Conservation (phyloP, 2,113 vertebrate species). For the Corydoras sp. region DNA sequence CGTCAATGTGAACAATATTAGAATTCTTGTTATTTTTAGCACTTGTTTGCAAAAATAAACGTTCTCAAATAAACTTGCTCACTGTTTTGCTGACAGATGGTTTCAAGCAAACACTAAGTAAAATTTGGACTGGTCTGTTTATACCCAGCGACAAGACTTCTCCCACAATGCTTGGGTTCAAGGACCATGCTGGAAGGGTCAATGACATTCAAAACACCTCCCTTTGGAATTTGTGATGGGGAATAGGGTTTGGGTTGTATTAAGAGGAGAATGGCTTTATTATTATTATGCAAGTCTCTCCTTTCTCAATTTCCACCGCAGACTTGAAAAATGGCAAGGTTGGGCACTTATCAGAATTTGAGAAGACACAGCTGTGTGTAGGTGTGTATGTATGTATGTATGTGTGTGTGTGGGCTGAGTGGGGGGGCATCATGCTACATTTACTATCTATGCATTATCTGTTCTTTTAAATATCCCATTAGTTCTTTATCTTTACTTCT, state of each 20-base stretch:
- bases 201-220: slow-evolving; percentile 33
- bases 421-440: too few species aligned
- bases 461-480: too few species aligned
- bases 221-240: slow-evolving; percentile 32
- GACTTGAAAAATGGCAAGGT: slow-evolving; percentile 1
- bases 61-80: too few species aligned
- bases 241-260: slow-evolving; percentile 3
- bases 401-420: slow-evolving; percentile 2
- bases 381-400: not conserved
- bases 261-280: not conserved
- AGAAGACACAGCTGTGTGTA: slow-evolving; percentile 22
- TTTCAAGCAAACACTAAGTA: slow-evolving; percentile 19
- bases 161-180: slow-evolving; percentile 22
- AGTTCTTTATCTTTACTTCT: too few species aligned
- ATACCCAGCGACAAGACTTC: slow-evolving; percentile 1
- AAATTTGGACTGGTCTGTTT: slow-evolving; percentile 34
- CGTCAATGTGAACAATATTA: too few species aligned
- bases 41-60: too few species aligned
- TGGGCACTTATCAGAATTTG: not conserved
- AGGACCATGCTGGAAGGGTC: slow-evolving; percentile 26
- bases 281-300: slow-evolving; percentile 12
- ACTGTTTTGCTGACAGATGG: slow-evolving; percentile 17
- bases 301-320: not conserved
- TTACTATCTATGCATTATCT: too few species aligned
- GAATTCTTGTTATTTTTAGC: too few species aligned